Evolutionary conservation across 2,113 vertebrate genomes (phyloP), one percentile per base, ranked within the genome.

Genomic region (Campylomormyrus numenius): DNA sequence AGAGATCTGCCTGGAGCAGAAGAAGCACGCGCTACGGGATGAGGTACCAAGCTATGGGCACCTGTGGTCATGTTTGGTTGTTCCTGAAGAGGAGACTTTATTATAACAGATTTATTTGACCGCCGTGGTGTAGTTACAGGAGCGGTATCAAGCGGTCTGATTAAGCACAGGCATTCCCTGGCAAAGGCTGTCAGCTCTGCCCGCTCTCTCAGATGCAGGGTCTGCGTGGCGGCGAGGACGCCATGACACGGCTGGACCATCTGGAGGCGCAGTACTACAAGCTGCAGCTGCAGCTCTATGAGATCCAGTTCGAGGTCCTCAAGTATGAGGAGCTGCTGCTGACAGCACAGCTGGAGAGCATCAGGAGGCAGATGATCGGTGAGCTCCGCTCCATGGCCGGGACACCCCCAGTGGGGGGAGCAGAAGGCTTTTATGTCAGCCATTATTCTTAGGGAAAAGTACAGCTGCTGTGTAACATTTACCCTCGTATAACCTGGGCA

Each of bases 211-310:
- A 99, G 98, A 99, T 99, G 98, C 98, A 98, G 94, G 96, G 95
- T 90, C 95, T 99, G 91, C 96, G 97, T 89, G 97, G 94, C 2
- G 98, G 98, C 3, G 96, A 97, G 92, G 98, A 98, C 87, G 98
- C 98, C 15, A 96, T 99, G 94, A 95, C 95, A 66, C 97, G 95
- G 45, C 93, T 99, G 94, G 98, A 99, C 93, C 96, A 97, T 92
- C 95, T 99, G 94, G 98, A 99, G 96, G 95, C 97, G 84, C 97
- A 98, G 92, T 99, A 99, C 95, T 99, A 99, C n/a, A 96, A 97
- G 92, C 91, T 99, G 42, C 98, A 99, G 94, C 96, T 99, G 94
- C 98, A 99, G 93, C 95, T 99, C 7, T 99, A 99, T 90, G 98
- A 99, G 95, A 97, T 99, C 8, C 97, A 98, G 94, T 98, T 98